Evolutionary conservation across 1,140 invertebrate species (phyloP), one percentile per base, ranked within the genome.

Genomic region (Caenorhabditis inopinata): DNA sequence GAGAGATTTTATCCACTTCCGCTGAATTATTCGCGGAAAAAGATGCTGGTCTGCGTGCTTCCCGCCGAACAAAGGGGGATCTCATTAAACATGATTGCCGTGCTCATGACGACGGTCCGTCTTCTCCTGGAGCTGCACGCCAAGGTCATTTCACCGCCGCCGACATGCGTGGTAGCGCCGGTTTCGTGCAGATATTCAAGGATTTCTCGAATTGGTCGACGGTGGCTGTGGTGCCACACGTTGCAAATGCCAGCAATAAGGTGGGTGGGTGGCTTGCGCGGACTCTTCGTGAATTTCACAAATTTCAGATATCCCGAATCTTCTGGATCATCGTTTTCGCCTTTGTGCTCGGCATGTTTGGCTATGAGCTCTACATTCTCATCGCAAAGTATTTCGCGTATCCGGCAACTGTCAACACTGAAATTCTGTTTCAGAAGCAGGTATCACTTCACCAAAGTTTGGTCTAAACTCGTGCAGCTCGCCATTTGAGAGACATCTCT

Each of bases 141-240:
- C 5, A 42, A 42, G 14, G 14, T 42, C 38, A 42, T 42, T 42
- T 42, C 5, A 5, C 14, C 14, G 38, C 53, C 16, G n/a, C n/a
- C 0, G 35, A 68, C 21, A 68, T 68, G 58, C 27, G 58, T 21
- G 58, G 58, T 16, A 18, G 58, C n/a, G n/a, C n/a, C n/a, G 58
- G 58, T 18, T 68, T 68, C n/a, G 58, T 68, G 6, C 58, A 68
- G 32, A 68, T 80, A 6, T 76, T 80, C 29, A 29, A 47, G 18
- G 79, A 80, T 76, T 80, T 80, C 21, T 76, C 79, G 16, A 76
- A 76, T 58, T 80, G 79, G 79, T 49, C 45, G 23, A 80, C 79
- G 7, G 79, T 80, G 45, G 73, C 35, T 12, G 79, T 76, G 6
- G 68, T 80, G 6, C 73, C 79, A 23, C 79, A 80, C 25, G 74